Evolutionary conservation across 2,113 vertebrate genomes (phyloP).

Genomic region (Centrocercus urophasianus): DNA sequence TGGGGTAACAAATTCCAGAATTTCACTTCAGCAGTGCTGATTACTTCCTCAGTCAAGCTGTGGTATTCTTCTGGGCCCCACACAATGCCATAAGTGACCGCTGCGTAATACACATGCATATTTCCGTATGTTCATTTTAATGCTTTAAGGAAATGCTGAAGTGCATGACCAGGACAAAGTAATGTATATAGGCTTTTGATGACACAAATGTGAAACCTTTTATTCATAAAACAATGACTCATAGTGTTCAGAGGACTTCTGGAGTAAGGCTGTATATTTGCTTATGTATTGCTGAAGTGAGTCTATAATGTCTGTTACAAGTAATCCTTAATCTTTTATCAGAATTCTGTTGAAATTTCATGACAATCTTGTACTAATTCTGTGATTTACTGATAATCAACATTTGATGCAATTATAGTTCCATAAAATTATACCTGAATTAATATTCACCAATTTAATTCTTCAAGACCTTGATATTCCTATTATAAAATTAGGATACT

Average conservation of each 20-base stretch:
- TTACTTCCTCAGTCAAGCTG: background rate
- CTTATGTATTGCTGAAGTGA: background rate
- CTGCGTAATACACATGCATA: too few relatives aligned
- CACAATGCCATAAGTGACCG: background rate
- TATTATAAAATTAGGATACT: constrained; percentile 16
- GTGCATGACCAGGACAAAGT: background rate
- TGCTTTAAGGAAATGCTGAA: background rate
- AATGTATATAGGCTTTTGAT: background rate
- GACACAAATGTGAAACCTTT: background rate
- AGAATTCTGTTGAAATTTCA: background rate
- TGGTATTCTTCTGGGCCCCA: background rate
- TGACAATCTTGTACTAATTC: background rate
- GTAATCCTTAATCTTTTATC: background rate
- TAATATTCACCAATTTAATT: constrained; percentile 12
- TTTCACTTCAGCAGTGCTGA: background rate
- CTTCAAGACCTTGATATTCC: background rate
- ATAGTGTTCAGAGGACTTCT: background rate
- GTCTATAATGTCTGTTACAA: background rate
- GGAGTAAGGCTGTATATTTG: background rate
- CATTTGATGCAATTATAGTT: background rate
- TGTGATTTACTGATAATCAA: background rate
- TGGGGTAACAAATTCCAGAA: background rate
- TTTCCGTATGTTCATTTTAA: too few relatives aligned
- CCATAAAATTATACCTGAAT: constrained; percentile 2
- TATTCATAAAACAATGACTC: background rate